Conservation (phyloP, 2,797 vertebrate genomes). For the Pyrrhura leucotis region DNA sequence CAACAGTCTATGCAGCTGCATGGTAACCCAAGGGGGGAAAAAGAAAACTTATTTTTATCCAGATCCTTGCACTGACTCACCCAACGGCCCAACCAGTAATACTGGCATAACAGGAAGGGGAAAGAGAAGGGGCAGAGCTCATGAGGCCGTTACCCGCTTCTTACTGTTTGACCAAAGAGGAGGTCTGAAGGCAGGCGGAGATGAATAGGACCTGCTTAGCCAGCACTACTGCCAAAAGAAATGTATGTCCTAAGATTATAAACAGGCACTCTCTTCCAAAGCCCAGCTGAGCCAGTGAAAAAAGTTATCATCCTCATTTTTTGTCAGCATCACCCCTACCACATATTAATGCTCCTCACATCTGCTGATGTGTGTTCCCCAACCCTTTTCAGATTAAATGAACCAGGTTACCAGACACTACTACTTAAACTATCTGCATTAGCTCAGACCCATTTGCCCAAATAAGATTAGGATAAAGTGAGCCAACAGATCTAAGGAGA, state of each 20-base stretch:
- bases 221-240: not conserved
- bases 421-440: not conserved
- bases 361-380: not conserved
- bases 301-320: not conserved
- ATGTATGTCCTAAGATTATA: not conserved
- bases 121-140: slow-evolving; percentile 22
- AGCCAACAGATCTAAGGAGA: not conserved
- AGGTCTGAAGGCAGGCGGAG: not conserved
- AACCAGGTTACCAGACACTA: not conserved
- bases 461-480: slow-evolving; percentile 34
- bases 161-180: slow-evolving; percentile 10
- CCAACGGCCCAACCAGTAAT: slow-evolving; percentile 38
- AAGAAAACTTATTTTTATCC: slow-evolving; percentile 48
- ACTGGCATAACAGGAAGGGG: slow-evolving; percentile 61
- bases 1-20: not conserved
- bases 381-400: not conserved
- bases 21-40: not conserved
- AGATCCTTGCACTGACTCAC: slow-evolving; percentile 53
- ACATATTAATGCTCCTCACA: not conserved
- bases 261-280: not conserved
- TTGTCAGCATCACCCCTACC: not conserved
- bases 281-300: not conserved
- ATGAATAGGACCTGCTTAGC: not conserved
- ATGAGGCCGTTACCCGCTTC: not conserved
- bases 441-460: slow-evolving; percentile 3